Evolutionary conservation across 2,113 vertebrate genomes (phyloP).

Genomic region (Aplodontia rufa): DNA sequence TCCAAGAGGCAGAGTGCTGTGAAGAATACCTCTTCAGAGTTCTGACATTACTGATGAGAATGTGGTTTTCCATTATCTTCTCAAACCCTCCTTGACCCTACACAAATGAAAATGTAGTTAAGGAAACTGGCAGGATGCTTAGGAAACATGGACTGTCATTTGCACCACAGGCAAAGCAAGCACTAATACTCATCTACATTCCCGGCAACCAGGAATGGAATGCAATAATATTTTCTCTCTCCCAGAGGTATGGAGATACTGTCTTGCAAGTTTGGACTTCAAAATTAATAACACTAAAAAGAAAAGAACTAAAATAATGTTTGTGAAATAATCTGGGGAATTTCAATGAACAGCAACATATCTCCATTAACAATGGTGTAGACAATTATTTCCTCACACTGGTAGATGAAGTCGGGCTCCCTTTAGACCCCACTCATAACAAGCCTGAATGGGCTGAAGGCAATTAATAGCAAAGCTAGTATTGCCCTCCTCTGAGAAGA

Average conservation of each 20-base stretch:
- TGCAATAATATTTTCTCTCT: background rate
- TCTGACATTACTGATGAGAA: background rate
- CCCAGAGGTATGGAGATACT: background rate
- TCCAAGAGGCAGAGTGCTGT: background rate
- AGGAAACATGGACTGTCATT: background rate
- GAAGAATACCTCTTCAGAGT: background rate
- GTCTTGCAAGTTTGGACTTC: background rate
- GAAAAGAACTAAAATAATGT: constrained; percentile 30
- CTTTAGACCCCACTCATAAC: background rate
- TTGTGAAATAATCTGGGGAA: background rate
- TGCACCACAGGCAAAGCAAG: background rate
- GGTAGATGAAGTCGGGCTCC: background rate
- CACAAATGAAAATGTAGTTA: constrained; percentile 16
- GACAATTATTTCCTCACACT: constrained; percentile 6
- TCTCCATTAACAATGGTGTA: background rate
- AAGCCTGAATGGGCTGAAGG: background rate
- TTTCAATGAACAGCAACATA: background rate
- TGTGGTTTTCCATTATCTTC: background rate
- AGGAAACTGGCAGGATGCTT: background rate
- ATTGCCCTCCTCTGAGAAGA: background rate
- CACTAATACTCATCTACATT: background rate
- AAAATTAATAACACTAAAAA: constrained; percentile 24
- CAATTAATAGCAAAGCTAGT: constrained; percentile 43
- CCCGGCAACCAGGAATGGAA: background rate
- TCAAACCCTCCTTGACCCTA: background rate